phyloP scores from a whole-genome alignment of 2,113 vertebrate species.

The Mustela lutreola region DNA sequence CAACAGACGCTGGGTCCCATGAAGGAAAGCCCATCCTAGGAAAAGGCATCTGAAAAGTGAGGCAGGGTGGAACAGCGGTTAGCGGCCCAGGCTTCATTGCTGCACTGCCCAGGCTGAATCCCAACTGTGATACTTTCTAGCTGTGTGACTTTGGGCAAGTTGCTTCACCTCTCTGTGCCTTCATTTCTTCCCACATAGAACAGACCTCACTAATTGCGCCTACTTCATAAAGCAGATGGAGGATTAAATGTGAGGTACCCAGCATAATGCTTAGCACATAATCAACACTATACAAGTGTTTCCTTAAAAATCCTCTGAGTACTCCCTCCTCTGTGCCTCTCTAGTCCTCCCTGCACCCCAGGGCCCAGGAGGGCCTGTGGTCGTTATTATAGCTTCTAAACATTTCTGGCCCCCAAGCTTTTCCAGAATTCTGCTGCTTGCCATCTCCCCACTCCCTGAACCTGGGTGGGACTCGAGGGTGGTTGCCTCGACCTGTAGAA shows the following conservation, averaged over 20 bases:
- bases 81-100: neutral
- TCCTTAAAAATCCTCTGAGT: neutral
- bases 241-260: neutral
- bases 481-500: neutral
- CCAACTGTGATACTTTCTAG: neutral
- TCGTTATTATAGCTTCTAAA: neutral
- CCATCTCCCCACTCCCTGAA: neutral
- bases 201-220: neutral
- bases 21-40: neutral
- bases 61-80: neutral
- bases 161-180: neutral
- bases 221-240: neutral
- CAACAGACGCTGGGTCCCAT: neutral
- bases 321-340: neutral
- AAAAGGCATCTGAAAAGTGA: neutral
- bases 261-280: no score
- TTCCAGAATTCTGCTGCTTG: neutral
- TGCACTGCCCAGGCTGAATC: neutral
- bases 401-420: neutral
- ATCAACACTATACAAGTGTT: neutral
- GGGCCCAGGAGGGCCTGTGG: neutral
- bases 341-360: neutral
- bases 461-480: no score
- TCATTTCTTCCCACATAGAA: neutral
- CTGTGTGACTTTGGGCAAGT: neutral